Conservation (phyloP, 2,888 invertebrate genomes). For the Drosophila setosimentum region DNA sequence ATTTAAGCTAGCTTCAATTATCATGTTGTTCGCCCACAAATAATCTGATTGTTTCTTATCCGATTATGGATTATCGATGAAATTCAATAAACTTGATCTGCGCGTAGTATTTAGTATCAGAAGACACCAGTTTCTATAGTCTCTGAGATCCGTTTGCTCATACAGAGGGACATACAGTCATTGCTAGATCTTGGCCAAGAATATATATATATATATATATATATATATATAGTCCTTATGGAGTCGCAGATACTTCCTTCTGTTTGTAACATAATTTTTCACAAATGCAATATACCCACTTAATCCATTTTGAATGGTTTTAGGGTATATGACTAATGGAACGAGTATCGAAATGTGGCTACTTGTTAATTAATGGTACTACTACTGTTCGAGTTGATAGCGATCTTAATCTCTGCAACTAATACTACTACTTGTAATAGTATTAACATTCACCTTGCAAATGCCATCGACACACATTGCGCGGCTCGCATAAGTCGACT, state of each 20-base stretch:
- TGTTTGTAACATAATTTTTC: background rate
- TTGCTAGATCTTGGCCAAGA: too few relatives aligned
- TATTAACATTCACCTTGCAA: slow-evolving; percentile 90
- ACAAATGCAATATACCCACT: background rate
- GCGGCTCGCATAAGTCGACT: slow-evolving; percentile 86
- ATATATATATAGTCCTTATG: background rate
- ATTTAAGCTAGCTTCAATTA: background rate
- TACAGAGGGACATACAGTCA: too few relatives aligned
- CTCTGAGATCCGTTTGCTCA: background rate
- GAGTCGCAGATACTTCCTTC: background rate
- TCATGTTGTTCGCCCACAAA: background rate
- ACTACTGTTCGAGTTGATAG: slow-evolving; percentile 37
- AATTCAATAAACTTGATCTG: background rate
- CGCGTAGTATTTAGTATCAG: background rate
- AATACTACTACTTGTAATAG: slow-evolving; percentile 5
- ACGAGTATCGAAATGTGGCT: slow-evolving; percentile 32
- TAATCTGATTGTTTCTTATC: background rate
- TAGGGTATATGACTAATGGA: slow-evolving; percentile 23
- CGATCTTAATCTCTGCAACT: slow-evolving; percentile 40
- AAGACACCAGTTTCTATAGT: background rate
- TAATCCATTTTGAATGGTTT: background rate
- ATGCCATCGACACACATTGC: slow-evolving; percentile 93
- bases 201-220: background rate
- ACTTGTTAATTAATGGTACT: slow-evolving; percentile 51
- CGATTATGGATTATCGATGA: background rate